These are phyloP conservation scores for Zophobas morio DNA, from an alignment of 1,140 invertebrate genomes.

Conservation along the genomic window DNA sequence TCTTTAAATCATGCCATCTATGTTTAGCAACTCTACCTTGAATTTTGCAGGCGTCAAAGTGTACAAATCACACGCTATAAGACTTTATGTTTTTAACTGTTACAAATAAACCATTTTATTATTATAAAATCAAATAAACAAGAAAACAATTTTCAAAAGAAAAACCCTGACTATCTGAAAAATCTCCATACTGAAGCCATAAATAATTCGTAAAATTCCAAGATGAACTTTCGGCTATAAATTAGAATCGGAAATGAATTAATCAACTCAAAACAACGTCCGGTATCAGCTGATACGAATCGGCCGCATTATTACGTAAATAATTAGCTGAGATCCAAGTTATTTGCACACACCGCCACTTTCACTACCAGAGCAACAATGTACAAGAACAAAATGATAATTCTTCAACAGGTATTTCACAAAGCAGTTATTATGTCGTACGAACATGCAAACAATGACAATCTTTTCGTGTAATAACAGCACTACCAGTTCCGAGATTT, in stretches of 20 bases:
- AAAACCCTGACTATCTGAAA: no score
- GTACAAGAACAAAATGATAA: constrained; percentile 18
- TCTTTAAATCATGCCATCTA: no score
- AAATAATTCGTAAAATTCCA: neutral
- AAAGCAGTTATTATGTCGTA: constrained; percentile 18
- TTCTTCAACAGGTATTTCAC: constrained; percentile 27
- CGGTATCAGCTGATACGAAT: neutral
- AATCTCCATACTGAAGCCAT: no score
- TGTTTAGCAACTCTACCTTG: no score
- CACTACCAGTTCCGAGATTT: neutral
- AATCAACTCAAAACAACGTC: constrained; percentile 14
- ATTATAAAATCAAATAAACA: no score
- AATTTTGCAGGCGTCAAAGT: no score
- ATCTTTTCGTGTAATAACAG: constrained; percentile 22
- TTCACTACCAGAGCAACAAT: constrained; percentile 25
- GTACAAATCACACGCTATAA: no score
- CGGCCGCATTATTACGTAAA: constrained; percentile 2
- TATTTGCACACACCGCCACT: constrained; percentile 18
- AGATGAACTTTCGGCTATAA: neutral
- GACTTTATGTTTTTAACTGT: no score
- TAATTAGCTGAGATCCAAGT: constrained; percentile 21
- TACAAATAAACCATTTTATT: no score
- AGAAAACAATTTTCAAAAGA: no score
- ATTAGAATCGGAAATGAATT: constrained; percentile 5
- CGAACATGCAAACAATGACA: constrained; percentile 35